Conservation (phyloP, 1,140 invertebrate species). For the Brachionus asplanchnoidis region DNA sequence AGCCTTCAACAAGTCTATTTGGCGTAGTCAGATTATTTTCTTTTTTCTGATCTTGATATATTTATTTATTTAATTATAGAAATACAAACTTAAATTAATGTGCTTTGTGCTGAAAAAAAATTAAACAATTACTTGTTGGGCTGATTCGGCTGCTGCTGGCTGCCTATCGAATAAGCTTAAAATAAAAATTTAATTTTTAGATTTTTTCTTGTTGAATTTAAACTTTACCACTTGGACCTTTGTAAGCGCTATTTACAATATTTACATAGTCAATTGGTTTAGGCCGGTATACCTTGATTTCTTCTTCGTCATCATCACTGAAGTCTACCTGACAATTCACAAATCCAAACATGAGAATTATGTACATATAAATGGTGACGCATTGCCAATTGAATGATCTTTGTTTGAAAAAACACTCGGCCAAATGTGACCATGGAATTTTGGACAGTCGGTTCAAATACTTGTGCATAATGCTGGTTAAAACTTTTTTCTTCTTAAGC, state of each 20-base stretch:
- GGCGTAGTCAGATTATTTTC: not conserved
- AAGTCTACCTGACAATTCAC: not conserved
- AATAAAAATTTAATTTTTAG: not conserved
- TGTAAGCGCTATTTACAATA: slow-evolving; percentile 1
- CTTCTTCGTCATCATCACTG: slow-evolving; percentile 9
- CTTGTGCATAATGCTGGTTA: not conserved
- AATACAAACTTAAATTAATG: not conserved
- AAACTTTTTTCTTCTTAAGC: not conserved
- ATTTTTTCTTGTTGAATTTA: not conserved
- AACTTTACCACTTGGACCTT: not conserved
- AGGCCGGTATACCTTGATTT: not conserved
- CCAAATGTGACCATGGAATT: not conserved
- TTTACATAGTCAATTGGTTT: slow-evolving; percentile 12
- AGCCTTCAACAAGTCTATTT: not conserved
- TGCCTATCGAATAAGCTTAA: not conserved
- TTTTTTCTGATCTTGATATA: not conserved
- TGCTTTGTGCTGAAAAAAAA: not conserved
- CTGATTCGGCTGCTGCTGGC: not conserved
- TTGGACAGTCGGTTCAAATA: not conserved
- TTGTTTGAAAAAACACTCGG: not conserved
- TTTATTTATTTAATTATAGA: not conserved
- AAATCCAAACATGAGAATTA: not conserved
- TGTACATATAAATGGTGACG: not conserved
- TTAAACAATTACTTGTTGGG: not conserved
- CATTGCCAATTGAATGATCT: not conserved